Evolutionary conservation across 2,797 vertebrate genomes (phyloP), one percentile per base, ranked within the genome.

Genomic region (Sardinella longiceps): DNA sequence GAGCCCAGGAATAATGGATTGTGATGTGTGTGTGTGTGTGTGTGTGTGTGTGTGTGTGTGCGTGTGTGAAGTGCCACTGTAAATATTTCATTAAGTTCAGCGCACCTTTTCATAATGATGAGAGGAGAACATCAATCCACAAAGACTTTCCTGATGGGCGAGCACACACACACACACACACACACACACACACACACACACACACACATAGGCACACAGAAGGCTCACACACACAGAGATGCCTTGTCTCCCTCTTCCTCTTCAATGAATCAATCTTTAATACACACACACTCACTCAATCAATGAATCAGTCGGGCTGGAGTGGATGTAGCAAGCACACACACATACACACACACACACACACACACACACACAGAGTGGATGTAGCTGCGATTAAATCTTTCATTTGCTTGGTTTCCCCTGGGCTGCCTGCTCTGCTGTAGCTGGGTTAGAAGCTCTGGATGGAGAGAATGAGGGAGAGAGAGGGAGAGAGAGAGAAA

Each of bases 1-100:
- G 0, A 3, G 60, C 60, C 30, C 30, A 37, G 30, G 66, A 74
- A 74, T 74, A 74, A 74, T 74, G 66, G 66, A 74, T 74, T 74
- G 30, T 37, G 66, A 74, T 37, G 66, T 15, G 14, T 43, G 2
- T 43, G 43, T 43, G 43, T 43, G 43, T 43, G 43, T 43, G 43
- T 43, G 43, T 43, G 43, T 43, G 43, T 43, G n/a, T n/a, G n/a
- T n/a, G n/a, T n/a, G n/a, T n/a, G n/a, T n/a, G n/a, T n/a, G n/a
- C n/a, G n/a, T n/a, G n/a, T n/a, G 43, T 43, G 66, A 74, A 74
- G 66, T 33, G 14, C 66, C 66, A 74, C 66, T 74, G 66, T 74
- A 74, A 74, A 74, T 74, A 74, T 74, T 74, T 74, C 66, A 74
- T 74, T 33, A 74, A 20, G 66, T 74, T 33, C 66, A 15, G 66